Evolutionary conservation across 2,113 vertebrate species (phyloP), one percentile per base, ranked within the genome.

Genomic region (Erinaceus europaeus): DNA sequence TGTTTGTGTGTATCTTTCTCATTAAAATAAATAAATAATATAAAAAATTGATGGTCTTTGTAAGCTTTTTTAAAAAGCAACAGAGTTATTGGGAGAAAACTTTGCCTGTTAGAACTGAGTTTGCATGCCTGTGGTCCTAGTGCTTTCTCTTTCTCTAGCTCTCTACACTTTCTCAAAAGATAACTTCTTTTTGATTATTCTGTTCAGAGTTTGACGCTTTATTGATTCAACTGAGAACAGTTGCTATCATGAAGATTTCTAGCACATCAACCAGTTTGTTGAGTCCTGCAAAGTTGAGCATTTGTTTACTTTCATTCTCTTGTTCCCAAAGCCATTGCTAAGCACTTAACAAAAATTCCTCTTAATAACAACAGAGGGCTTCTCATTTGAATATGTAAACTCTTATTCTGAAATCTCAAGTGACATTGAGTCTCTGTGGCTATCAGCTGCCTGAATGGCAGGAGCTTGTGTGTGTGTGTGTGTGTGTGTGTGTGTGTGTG

Each of bases 261-360:
- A 69, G 59, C 64, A 20, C n/a, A 32, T 29, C 11, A 69, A 61
- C 52, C 83, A 91, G 9, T 90, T 92, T 80, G 67, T 52, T 85
- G 68, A 91, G 52, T 77, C 46, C 40, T 59, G 48, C 80, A 71
- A 71, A 78, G 72, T 21, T 74, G 76, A 53, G 46, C 77, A 29
- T 87, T 93, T 81, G 89, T 89, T 94, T 84, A 74, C 55, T 53
- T 85, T 93, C 75, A 68, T 68, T 80, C 34, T 79, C 78, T 76
- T 72, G 69, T 78, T 95, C 61, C 57, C 64, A 85, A 67, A 75
- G 73, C 76, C 81, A 84, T 87, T 75, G 48, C 9, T 44, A 38
- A 69, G n/a, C 27, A 55, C 84, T 86, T 88, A 75, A 84, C 32
- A 77, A 81, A 91, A 92, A 52, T 15, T 34, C 38, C n/a, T 32